These are phyloP conservation scores for Echinometra lucunter DNA, from an alignment of 53 echinoderm and acorn worm species.

Conservation along the genomic window DNA sequence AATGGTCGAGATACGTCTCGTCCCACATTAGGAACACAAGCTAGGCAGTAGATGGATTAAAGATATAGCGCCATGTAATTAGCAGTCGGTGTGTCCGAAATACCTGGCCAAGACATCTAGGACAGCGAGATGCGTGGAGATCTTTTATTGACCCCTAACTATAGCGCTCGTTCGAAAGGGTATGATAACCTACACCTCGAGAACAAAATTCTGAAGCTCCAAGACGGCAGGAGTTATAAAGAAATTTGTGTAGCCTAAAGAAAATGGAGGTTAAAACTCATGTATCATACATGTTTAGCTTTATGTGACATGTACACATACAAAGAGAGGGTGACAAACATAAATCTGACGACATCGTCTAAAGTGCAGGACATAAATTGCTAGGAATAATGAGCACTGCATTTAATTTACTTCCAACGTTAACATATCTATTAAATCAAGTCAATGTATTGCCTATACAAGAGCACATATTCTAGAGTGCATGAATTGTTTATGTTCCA, in stretches of 20 bases:
- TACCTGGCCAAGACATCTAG: neutral
- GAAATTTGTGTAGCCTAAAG: neutral
- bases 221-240: neutral
- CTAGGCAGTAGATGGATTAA: neutral
- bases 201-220: neutral
- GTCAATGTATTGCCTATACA: neutral
- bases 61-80: neutral
- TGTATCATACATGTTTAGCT: slow-evolving; percentile 47
- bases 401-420: neutral
- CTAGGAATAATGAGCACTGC: neutral
- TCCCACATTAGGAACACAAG: neutral
- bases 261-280: neutral
- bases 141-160: neutral
- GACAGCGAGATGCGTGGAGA: neutral
- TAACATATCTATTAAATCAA: neutral
- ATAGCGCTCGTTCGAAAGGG: neutral
- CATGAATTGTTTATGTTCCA: neutral
- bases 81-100: neutral
- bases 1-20: neutral
- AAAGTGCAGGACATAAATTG: slow-evolving; percentile 39
- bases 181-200: neutral
- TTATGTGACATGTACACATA: slow-evolving; percentile 11
- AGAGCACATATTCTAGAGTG: neutral
- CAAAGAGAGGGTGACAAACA: neutral
- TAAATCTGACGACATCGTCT: slow-evolving; percentile 18